Conservation (phyloP, 1,140 invertebrate species). For the Drosophila eugracilis region DNA sequence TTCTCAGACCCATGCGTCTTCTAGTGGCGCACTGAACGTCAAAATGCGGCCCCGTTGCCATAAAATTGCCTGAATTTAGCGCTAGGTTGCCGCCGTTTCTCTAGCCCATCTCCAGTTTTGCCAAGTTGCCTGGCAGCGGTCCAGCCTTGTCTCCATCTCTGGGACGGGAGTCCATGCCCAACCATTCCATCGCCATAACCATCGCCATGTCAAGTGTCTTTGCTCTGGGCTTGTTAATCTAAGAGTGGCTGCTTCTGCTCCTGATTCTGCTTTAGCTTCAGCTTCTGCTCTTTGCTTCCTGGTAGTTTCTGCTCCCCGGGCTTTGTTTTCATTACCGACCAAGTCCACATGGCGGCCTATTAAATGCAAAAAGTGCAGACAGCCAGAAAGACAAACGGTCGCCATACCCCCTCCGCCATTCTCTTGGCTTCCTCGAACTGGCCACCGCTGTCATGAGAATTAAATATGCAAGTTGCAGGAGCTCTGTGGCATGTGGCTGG, state of each 20-base stretch:
- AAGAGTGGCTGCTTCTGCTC: constrained; percentile 52
- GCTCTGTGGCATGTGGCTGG: constrained; percentile 57
- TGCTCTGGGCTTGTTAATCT: constrained; percentile 77
- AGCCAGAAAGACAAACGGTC: constrained; percentile 73
- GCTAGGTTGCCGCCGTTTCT: constrained; percentile 55
- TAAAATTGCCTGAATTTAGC: constrained; percentile 83
- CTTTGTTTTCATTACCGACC: constrained; percentile 77
- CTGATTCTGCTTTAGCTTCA: constrained; percentile 18
- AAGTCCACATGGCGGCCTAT: constrained; percentile 78
- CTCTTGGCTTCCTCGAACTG: constrained; percentile 5
- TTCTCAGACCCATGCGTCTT: constrained; percentile 57
- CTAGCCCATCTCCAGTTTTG: constrained; percentile 56
- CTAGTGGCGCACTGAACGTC: constrained; percentile 73
- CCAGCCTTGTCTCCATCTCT: constrained; percentile 49
- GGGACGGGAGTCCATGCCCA: neutral
- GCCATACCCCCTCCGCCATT: neutral
- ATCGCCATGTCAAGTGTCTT: constrained; percentile 59
- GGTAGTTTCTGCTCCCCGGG: constrained; percentile 66
- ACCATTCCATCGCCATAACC: neutral
- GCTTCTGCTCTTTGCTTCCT: constrained; percentile 48
- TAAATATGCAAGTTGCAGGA: constrained; percentile 64
- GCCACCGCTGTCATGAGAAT: constrained; percentile 65
- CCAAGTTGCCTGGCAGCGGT: constrained; percentile 70
- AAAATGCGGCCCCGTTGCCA: constrained; percentile 67
- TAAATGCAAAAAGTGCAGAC: constrained; percentile 81